A percentile compares a stretch with the other conserved stretches of the same genome.
phyloP scores from a whole-genome alignment of 2,888 invertebrate genomes.

The Drepanosiphum platanoidis region DNA sequence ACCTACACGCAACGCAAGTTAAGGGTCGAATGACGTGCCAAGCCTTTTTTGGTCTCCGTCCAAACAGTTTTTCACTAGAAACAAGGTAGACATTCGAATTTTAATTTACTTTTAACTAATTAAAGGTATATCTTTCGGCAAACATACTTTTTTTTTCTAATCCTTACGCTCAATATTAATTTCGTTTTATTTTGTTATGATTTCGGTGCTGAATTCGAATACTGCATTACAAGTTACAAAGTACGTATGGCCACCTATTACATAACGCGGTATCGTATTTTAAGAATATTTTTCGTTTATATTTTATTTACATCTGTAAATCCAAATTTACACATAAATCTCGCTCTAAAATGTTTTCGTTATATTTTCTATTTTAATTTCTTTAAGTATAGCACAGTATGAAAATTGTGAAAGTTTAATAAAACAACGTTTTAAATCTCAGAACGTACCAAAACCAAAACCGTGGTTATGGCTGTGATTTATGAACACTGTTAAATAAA shows the following conservation, averaged over 20 bases:
- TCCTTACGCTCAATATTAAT: neutral
- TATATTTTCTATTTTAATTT: neutral
- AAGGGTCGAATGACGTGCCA: neutral
- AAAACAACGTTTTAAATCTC: neutral
- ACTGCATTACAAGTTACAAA: neutral
- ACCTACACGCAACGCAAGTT: neutral
- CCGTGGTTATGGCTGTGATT: neutral
- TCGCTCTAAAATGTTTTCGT: neutral
- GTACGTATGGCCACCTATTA: neutral
- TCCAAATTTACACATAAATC: too few species aligned
- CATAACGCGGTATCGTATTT: neutral
- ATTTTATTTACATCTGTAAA: neutral
- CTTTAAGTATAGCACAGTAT: neutral
- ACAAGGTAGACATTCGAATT: neutral
- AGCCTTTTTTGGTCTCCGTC: neutral
- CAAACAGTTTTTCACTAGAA: neutral
- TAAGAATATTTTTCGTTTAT: neutral
- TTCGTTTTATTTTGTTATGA: neutral
- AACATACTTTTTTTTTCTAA: neutral
- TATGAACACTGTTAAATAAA: neutral
- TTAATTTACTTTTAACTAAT: neutral
- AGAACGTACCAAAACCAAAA: too few species aligned
- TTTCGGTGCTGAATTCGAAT: neutral
- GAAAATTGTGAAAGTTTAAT: neutral
- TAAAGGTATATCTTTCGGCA: neutral